These are phyloP conservation scores for Drosophila cracens DNA, from an alignment of 2,888 invertebrate species.

Conservation along the genomic window DNA sequence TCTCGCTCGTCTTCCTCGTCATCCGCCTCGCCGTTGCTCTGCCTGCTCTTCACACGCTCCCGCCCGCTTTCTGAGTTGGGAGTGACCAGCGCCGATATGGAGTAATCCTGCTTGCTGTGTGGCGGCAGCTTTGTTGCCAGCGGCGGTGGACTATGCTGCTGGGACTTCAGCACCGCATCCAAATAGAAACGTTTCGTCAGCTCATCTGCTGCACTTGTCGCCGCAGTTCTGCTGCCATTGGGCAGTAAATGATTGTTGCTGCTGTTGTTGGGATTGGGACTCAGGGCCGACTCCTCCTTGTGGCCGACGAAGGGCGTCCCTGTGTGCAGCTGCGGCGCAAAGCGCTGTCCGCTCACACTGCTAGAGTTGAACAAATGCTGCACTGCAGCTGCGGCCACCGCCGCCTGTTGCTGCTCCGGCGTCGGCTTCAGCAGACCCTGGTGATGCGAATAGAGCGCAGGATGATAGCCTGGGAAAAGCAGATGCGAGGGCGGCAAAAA, in stretches of 20 bases:
- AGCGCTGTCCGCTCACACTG: conserved; percentile 65
- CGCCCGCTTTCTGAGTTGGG: conserved; percentile 84
- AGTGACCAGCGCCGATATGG: conserved; percentile 82
- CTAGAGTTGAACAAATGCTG: conserved; percentile 81
- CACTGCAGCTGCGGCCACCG: conserved; percentile 79
- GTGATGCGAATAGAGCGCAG: conserved; percentile 86
- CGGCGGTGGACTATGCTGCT: conserved; percentile 85
- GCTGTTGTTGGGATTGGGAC: conserved; percentile 83
- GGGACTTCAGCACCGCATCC: conserved; percentile 91
- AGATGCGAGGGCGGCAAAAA: conserved; percentile 88
- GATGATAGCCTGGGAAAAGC: conserved; percentile 88
- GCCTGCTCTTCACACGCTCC: conserved; percentile 70
- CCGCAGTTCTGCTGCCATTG: conserved; percentile 87
- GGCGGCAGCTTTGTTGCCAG: conserved; percentile 72
- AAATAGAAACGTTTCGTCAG: conserved; percentile 90
- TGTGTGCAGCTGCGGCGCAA: conserved; percentile 67
- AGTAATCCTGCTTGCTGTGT: conserved; percentile 79
- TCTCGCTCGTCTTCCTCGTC: conserved; percentile 43
- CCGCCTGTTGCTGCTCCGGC: conserved; percentile 82
- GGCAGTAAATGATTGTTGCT: conserved; percentile 83
- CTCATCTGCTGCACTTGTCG: conserved; percentile 86
- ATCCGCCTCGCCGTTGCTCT: conserved; percentile 78
- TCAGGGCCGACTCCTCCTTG: conserved; percentile 43
- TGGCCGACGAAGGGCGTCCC: conserved; percentile 47
- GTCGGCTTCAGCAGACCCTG: conserved; percentile 84